phyloP scores from a whole-genome alignment of 2,888 invertebrate species.

The Eilema depressum region DNA sequence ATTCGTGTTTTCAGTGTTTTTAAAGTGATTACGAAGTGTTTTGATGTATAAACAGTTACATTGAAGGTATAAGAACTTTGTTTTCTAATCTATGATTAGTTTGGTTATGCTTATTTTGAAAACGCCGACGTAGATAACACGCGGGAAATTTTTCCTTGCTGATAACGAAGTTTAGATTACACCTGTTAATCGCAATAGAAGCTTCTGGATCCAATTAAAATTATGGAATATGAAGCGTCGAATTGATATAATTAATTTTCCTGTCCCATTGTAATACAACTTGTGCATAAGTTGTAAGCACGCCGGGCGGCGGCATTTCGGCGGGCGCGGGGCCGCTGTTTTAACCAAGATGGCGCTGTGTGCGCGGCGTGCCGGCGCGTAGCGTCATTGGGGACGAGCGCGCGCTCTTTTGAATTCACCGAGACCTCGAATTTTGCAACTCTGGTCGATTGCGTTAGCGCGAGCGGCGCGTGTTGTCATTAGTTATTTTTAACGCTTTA shows the following conservation, averaged over 20 bases:
- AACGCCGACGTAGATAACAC: constrained; percentile 68
- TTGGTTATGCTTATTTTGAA: constrained; percentile 61
- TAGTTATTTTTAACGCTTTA: constrained; percentile 83
- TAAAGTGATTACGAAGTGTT: constrained; percentile 37
- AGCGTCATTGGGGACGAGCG: constrained; percentile 78
- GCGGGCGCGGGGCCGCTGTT: constrained; percentile 66
- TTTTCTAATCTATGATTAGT: constrained; percentile 58
- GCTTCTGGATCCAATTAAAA: neutral
- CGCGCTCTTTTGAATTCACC: constrained; percentile 80
- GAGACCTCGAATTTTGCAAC: constrained; percentile 79
- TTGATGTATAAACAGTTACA: neutral
- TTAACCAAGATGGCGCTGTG: constrained; percentile 81
- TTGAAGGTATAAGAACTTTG: constrained; percentile 31
- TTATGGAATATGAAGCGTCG: constrained; percentile 24
- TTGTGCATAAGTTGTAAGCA: constrained; percentile 64
- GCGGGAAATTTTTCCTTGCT: constrained; percentile 73
- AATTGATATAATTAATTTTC: constrained; percentile 42
- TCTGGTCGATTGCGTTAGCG: constrained; percentile 78
- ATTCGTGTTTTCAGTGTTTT: constrained; percentile 60
- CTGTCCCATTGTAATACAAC: constrained; percentile 49
- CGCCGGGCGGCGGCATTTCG: constrained; percentile 68
- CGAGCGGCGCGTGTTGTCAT: constrained; percentile 84
- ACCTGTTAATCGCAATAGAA: constrained; percentile 16
- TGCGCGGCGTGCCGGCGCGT: constrained; percentile 84
- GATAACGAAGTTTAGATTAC: constrained; percentile 31